These are phyloP conservation scores for Indri indri DNA, from an alignment of 2,113 vertebrate genomes.

Conservation along the genomic window DNA sequence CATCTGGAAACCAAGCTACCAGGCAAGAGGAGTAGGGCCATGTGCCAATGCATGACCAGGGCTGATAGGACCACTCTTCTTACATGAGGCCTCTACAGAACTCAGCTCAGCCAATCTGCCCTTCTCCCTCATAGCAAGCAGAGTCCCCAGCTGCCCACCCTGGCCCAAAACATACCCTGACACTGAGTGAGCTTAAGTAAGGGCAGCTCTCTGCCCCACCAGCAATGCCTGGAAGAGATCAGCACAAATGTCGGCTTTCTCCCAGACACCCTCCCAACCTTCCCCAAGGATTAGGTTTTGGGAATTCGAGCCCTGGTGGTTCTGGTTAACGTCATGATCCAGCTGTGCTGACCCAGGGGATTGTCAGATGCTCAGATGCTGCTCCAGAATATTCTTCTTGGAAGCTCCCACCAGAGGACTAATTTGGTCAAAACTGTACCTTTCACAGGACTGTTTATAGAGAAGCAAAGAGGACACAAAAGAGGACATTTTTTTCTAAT, in stretches of 20 bases:
- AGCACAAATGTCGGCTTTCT: not conserved
- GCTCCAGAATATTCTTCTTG: conserved; percentile 59
- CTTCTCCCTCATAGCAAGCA: not conserved
- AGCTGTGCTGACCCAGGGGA: conserved; percentile 4
- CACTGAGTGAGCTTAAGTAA: not conserved
- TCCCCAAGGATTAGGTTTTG: not conserved
- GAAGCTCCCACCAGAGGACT: not conserved
- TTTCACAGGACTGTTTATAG: conserved; percentile 34
- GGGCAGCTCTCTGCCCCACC: not conserved
- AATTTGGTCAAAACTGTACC: conserved; percentile 24
- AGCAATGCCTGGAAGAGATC: conserved; percentile 40
- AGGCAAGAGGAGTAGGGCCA: not conserved
- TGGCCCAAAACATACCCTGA: not conserved
- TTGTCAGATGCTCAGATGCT: conserved; percentile 46
- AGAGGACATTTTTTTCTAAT: not conserved
- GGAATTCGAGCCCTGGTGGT: not conserved
- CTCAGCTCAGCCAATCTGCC: not conserved
- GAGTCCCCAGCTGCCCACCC: not conserved
- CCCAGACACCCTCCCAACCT: not conserved
- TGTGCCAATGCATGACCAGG: not conserved
- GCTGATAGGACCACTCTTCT: no score
- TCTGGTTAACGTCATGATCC: conserved; percentile 40
- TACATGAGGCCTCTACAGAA: not conserved
- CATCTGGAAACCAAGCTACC: not conserved
- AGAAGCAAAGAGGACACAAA: conserved; percentile 4